A percentile compares a stretch with the other conserved stretches of the same genome.
phyloP scores from a whole-genome alignment of 64 coral and sea anemone species.

The Dendrophyllia cribrosa region DNA sequence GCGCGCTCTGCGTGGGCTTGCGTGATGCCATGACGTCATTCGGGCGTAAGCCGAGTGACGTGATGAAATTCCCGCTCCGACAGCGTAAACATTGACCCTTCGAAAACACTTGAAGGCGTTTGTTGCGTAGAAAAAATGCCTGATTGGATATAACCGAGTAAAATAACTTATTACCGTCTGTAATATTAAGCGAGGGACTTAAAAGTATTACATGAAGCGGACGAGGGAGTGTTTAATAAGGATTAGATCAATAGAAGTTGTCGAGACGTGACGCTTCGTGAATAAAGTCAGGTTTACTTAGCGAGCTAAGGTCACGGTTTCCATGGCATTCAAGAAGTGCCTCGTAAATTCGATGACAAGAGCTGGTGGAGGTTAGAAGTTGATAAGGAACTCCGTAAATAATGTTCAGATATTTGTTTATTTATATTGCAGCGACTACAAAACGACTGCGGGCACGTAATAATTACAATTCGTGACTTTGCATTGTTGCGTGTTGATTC shows the following conservation, averaged over 20 bases:
- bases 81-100: constrained; percentile 4
- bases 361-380: not conserved
- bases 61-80: constrained; percentile 30
- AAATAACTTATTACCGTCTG: not conserved
- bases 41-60: constrained; percentile 37
- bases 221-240: not conserved
- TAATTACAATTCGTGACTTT: constrained; percentile 9
- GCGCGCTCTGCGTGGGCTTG: constrained; percentile 11
- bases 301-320: constrained; percentile 24
- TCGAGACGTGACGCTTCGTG: constrained; percentile 31
- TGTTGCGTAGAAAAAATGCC: not conserved
- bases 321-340: constrained; percentile 26
- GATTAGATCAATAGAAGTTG: not conserved
- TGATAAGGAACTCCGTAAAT: not conserved
- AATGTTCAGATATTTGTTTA: not conserved
- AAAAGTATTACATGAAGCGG: not conserved
- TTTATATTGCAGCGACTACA: not conserved
- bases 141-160: not conserved
- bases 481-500: not conserved
- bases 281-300: constrained; percentile 23
- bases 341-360: not conserved
- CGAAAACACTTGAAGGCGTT: not conserved
- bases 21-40: constrained; percentile 7
- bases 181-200: not conserved
- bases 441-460: not conserved